Percentiles rank a stretch among this genome's conserved stretches.
These are phyloP conservation scores for Ciconia boyciana DNA, from an alignment of 2,113 vertebrate genomes.

Conservation along the genomic window DNA sequence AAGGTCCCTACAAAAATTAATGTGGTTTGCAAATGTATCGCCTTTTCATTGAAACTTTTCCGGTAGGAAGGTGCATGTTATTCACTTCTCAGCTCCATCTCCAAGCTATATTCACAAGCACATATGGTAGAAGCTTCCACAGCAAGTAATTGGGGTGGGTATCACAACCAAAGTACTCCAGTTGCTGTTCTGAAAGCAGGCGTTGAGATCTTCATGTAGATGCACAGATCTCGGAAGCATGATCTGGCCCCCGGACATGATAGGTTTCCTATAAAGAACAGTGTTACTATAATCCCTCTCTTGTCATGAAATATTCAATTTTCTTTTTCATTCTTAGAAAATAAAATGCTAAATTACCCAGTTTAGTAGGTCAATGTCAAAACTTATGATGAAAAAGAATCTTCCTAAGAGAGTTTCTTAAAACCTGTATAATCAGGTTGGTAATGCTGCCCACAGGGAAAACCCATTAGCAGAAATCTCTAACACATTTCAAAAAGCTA, in stretches of 20 bases:
- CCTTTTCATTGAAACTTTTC: not conserved
- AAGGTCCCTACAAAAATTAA: not conserved
- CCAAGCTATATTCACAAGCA: not conserved
- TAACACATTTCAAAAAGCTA: slow-evolving; percentile 48
- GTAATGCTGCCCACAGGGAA: slow-evolving; percentile 67
- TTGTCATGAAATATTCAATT: slow-evolving; percentile 66
- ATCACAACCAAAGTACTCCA: not conserved
- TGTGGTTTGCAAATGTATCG: not conserved
- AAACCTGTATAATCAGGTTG: slow-evolving; percentile 63
- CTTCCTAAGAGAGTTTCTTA: slow-evolving; percentile 62
- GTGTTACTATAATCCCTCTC: slow-evolving; percentile 52
- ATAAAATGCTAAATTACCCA: slow-evolving; percentile 65
- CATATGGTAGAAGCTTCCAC: not conserved
- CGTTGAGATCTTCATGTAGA: not conserved
- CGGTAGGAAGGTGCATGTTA: not conserved
- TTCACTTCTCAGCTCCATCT: not conserved
- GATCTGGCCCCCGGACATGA: slow-evolving; percentile 26
- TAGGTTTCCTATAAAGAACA: slow-evolving; percentile 33
- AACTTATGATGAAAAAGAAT: slow-evolving; percentile 64
- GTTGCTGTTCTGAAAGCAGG: not conserved
- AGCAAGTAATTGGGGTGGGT: not conserved
- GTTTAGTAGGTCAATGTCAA: slow-evolving; percentile 63
- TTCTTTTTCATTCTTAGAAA: slow-evolving; percentile 57
- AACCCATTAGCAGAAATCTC: slow-evolving; percentile 67
- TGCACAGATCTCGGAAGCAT: not conserved